A percentile compares a stretch with the other conserved stretches of the same genome.
phyloP scores from a whole-genome alignment of 2,797 vertebrate species.

The Kryptolebias ocellatus region DNA sequence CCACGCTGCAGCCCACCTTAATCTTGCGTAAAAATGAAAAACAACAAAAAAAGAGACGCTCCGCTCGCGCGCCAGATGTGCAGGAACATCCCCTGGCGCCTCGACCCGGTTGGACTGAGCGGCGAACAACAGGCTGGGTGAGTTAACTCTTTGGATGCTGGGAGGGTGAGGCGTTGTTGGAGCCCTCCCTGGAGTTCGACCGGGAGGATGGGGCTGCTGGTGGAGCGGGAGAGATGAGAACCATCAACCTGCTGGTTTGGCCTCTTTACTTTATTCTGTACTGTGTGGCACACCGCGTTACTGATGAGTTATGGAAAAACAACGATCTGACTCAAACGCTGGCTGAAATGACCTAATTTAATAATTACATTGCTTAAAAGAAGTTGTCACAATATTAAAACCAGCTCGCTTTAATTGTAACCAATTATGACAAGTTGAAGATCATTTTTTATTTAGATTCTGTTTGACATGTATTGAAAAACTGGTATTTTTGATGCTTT shows the following conservation, averaged over 20 bases:
- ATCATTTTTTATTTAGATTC: not conserved
- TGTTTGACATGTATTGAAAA: not conserved
- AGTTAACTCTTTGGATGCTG: conserved; percentile 76
- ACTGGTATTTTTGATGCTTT: no score
- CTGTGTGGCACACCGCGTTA: no score
- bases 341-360: no score
- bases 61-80: conserved; percentile 51
- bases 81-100: conserved; percentile 68
- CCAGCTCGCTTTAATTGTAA: not conserved
- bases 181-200: conserved; percentile 66
- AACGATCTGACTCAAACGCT: not conserved
- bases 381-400: not conserved
- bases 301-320: not conserved
- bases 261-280: not conserved
- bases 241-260: not conserved
- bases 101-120: conserved; percentile 70
- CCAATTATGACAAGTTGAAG: not conserved
- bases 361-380: not conserved
- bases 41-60: conserved; percentile 2
- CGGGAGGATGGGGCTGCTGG: conserved; percentile 6
- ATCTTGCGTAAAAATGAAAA: not conserved
- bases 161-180: conserved; percentile 43
- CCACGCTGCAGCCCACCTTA: conserved; percentile 13
- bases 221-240: conserved; percentile 1
- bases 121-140: conserved; percentile 59